A percentile compares a stretch with the other conserved stretches of the same genome.
Evolutionary conservation across 2,888 invertebrate species (phyloP).

Genomic region (Agriotes lineatus): DNA sequence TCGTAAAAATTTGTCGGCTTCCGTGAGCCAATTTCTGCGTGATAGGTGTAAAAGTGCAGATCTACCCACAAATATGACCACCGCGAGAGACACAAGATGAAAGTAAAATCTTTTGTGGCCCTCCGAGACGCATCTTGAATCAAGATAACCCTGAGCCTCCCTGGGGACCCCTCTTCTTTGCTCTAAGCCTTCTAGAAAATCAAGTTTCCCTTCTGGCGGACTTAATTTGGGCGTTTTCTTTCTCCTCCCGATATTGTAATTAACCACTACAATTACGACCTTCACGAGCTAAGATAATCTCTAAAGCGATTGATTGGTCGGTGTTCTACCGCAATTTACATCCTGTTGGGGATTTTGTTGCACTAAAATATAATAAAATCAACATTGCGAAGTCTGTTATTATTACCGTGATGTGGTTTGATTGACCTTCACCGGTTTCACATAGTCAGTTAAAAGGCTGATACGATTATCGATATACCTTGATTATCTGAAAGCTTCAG

Average conservation of each 20-base stretch:
- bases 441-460: no score
- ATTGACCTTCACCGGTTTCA: no score
- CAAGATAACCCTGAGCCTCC: constrained; percentile 23
- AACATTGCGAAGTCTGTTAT: no score
- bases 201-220: constrained; percentile 13
- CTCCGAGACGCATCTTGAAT: constrained; percentile 20
- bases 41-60: constrained; percentile 8
- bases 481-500: no score
- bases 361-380: no score
- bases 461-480: no score
- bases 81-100: constrained; percentile 12
- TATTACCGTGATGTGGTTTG: no score
- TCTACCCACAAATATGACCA: constrained; percentile 6
- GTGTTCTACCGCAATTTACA: no score
- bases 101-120: constrained; percentile 22
- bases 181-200: constrained; percentile 8
- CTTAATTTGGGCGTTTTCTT: neutral
- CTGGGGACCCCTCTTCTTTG: constrained; percentile 1
- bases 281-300: no score
- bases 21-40: neutral
- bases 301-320: no score
- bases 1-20: constrained; percentile 8
- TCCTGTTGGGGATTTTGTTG: no score
- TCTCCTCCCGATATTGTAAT: neutral
- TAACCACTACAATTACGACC: neutral